Conservation (phyloP, 2,797 vertebrate genomes). For the Bradypodion ventrale region DNA sequence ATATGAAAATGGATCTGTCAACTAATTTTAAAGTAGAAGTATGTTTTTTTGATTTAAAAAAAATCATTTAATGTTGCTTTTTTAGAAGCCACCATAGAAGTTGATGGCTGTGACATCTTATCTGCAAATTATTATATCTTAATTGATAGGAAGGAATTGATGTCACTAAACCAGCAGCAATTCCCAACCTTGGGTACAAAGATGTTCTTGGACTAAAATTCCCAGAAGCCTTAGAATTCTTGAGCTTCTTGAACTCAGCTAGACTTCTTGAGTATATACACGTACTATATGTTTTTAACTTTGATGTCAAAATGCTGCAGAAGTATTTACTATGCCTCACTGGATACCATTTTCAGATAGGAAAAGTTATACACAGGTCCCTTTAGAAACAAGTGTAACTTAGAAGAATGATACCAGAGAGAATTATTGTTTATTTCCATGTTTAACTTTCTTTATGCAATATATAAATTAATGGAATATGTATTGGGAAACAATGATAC, state of each 20-base stretch:
- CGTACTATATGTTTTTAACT: not conserved
- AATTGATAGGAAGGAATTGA: not conserved
- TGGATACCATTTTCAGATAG: not conserved
- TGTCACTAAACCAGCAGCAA: too few species aligned
- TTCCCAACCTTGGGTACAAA: too few species aligned
- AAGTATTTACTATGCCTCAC: not conserved
- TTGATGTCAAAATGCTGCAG: too few species aligned
- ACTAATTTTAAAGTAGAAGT: not conserved
- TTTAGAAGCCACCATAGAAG: not conserved
- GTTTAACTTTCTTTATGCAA: not conserved
- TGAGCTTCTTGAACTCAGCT: not conserved
- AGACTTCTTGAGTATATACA: not conserved
- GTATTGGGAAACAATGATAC: not conserved
- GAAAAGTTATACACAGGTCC: too few species aligned
- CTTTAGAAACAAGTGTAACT: not conserved
- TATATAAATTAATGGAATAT: not conserved
- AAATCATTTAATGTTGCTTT: not conserved
- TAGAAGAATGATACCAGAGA: not conserved
- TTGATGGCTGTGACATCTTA: not conserved
- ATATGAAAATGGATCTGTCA: slow-evolving; percentile 25
- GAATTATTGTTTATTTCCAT: not conserved
- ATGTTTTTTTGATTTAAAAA: too few species aligned
- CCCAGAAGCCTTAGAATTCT: too few species aligned
- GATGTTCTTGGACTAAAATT: too few species aligned
- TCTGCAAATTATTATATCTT: not conserved